These are phyloP conservation scores for Strix uralensis DNA, from an alignment of 2,113 vertebrate species.

Conservation along the genomic window DNA sequence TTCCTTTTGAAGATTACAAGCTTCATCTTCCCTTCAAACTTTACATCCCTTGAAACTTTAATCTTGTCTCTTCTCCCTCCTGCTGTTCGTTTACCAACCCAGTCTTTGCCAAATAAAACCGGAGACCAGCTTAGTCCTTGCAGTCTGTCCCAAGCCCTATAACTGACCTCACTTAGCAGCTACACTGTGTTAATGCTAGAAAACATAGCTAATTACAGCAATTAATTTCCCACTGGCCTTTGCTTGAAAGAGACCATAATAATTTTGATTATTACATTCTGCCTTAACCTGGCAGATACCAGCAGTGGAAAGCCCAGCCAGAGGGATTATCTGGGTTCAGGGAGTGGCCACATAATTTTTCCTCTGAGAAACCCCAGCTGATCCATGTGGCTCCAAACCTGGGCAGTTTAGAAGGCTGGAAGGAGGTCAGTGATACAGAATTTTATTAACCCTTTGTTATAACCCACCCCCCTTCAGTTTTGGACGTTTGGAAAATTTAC, in stretches of 20 bases:
- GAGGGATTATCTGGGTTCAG: conserved; percentile 33
- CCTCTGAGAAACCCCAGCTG: neutral
- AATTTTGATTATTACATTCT: neutral
- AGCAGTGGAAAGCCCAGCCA: neutral
- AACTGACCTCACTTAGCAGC: neutral
- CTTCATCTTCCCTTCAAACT: neutral
- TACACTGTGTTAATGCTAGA: neutral
- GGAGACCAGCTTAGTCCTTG: neutral
- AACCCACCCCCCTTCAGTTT: neutral
- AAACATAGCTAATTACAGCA: neutral
- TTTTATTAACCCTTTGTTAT: neutral
- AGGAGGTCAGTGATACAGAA: neutral
- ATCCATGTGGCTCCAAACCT: neutral
- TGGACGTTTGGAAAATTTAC: neutral
- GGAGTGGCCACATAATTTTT: conserved; percentile 6
- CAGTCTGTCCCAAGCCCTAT: neutral
- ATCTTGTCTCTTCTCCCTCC: neutral
- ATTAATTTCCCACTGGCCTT: neutral
- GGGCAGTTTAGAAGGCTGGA: neutral
- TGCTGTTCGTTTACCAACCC: neutral
- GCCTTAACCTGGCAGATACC: neutral
- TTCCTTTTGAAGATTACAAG: neutral
- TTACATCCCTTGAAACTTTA: neutral
- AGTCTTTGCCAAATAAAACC: neutral
- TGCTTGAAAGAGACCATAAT: neutral